Conservation (phyloP, 2,797 vertebrate genomes). For the Cyclura pinguis region DNA sequence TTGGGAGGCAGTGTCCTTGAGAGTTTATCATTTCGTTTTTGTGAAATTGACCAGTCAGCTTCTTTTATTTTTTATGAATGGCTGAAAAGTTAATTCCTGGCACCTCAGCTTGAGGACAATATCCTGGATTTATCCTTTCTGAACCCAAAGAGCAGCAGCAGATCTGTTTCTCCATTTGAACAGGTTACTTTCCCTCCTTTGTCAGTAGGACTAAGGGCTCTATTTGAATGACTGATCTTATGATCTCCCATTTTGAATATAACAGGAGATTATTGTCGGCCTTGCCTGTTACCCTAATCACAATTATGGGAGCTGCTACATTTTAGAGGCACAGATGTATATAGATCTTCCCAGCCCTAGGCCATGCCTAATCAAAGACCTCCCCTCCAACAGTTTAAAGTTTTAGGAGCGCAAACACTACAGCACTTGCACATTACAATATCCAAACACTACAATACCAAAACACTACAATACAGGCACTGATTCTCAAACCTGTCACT, state of each 20-base stretch:
- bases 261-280: background rate
- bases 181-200: background rate
- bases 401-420: slow-evolving; percentile 1
- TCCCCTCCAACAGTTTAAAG: background rate
- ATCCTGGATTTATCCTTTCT: slow-evolving; percentile 50
- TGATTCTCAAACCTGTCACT: background rate
- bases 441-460: background rate
- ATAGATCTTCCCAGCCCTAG: background rate
- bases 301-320: background rate
- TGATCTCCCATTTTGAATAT: background rate
- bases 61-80: slow-evolving; percentile 48
- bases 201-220: background rate
- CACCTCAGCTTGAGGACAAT: slow-evolving; percentile 55
- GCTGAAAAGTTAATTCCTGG: slow-evolving; percentile 46
- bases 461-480: background rate
- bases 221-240: background rate
- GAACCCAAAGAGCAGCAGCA: slow-evolving; percentile 63
- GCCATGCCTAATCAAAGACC: background rate
- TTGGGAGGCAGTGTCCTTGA: slow-evolving; percentile 65
- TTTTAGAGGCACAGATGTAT: background rate
- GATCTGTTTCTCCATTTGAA: background rate
- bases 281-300: background rate
- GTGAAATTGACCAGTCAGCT: slow-evolving; percentile 60
- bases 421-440: background rate
- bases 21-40: slow-evolving; percentile 44